Evolutionary conservation across 2,797 vertebrate genomes (phyloP).

Genomic region (Xenops minutus): DNA sequence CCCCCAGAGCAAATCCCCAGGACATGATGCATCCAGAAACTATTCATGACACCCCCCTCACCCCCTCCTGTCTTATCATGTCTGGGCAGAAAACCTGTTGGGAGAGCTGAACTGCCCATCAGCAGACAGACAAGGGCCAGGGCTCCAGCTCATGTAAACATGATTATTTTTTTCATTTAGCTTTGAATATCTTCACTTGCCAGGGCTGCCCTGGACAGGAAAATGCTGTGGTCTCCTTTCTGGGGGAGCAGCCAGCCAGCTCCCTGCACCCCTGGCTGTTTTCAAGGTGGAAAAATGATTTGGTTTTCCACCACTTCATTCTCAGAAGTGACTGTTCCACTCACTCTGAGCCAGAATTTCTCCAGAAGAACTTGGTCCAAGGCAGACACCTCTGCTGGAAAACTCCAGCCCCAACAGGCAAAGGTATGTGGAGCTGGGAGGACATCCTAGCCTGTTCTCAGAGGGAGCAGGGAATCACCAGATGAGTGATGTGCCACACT

Average conservation of each 20-base stretch:
- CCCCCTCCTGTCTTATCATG: neutral
- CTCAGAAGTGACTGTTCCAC: neutral
- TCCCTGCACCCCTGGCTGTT: neutral
- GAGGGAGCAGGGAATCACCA: neutral
- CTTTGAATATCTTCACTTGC: neutral
- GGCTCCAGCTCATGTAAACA: neutral
- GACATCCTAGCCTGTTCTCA: neutral
- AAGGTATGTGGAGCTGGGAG: neutral
- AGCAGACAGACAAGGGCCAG: neutral
- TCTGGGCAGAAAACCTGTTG: neutral
- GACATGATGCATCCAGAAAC: neutral
- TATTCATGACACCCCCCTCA: neutral
- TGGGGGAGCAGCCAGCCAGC: neutral
- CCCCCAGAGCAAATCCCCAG: neutral
- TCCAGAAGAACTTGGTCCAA: neutral
- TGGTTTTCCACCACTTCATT: neutral
- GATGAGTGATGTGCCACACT: neutral
- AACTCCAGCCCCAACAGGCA: neutral
- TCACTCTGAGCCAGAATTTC: neutral
- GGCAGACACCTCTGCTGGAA: neutral
- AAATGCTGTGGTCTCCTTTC: neutral
- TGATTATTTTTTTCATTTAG: neutral
- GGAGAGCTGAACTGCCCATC: neutral
- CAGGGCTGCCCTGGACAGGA: neutral
- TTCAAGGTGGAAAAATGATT: rapidly evolving